Conservation (phyloP, 2,888 invertebrate genomes). For the Watsonalla binaria region DNA sequence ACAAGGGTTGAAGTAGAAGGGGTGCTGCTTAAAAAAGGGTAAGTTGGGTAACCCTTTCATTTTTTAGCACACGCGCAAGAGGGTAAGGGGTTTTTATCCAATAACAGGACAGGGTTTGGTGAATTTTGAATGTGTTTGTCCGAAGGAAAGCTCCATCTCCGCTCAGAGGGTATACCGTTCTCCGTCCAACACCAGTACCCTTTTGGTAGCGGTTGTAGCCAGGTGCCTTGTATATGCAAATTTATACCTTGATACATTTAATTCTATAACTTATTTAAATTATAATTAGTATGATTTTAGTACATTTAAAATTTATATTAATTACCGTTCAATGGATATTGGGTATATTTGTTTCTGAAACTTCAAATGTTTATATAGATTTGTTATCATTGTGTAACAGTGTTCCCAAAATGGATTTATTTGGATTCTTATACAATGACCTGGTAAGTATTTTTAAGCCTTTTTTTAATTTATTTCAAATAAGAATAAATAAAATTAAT, state of each 20-base stretch:
- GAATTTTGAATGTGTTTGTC: constrained; percentile 63
- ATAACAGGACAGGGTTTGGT: constrained; percentile 54
- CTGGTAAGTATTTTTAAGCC: no score
- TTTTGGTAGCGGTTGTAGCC: constrained; percentile 33
- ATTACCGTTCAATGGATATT: no score
- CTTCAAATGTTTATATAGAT: no score
- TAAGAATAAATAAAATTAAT: no score
- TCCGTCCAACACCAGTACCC: constrained; percentile 44
- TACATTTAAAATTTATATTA: no score
- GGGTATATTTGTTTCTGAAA: no score
- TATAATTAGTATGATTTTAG: background rate
- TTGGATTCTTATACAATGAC: no score
- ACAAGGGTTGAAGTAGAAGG: constrained; percentile 47
- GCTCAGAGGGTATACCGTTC: constrained; percentile 39
- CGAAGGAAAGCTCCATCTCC: constrained; percentile 34
- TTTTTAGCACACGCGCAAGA: constrained; percentile 77
- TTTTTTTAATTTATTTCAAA: no score
- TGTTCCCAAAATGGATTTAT: no score
- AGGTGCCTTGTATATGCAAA: constrained; percentile 42
- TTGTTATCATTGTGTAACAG: no score
- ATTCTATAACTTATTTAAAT: background rate
- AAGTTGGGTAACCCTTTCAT: constrained; percentile 67
- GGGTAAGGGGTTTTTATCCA: constrained; percentile 63
- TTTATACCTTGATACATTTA: constrained; percentile 5
- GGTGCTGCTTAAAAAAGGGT: constrained; percentile 63